phyloP scores from a whole-genome alignment of 1,140 invertebrate genomes.

The Drosophila fuyamai region DNA sequence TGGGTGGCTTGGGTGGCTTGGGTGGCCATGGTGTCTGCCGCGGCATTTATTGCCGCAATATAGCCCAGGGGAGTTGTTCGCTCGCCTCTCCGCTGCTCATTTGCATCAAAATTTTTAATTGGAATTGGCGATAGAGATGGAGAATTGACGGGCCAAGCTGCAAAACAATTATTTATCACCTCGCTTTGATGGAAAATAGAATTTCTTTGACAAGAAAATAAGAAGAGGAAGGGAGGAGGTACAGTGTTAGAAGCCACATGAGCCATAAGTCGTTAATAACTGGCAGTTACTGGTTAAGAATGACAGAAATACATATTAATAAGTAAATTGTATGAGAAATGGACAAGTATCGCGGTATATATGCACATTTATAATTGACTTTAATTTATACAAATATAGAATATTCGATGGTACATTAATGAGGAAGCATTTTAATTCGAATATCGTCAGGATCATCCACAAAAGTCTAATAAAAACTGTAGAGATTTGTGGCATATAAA shows the following conservation, averaged over 20 bases:
- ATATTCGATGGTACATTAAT: no score
- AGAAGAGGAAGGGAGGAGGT: not conserved
- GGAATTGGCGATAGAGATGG: conserved; percentile 56
- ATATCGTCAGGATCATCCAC: no score
- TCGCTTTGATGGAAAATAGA: not conserved
- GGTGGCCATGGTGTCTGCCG: conserved; percentile 55
- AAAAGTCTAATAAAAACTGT: no score
- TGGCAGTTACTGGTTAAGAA: not conserved
- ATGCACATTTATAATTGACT: no score
- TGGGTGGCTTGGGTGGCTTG: conserved; percentile 17
- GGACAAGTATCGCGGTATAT: no score
- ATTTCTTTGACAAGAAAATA: not conserved
- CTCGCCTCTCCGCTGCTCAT: conserved; percentile 70
- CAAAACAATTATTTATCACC: conserved; percentile 37
- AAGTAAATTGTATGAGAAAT: no score
- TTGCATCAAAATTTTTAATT: conserved; percentile 82
- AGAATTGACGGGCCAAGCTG: conserved; percentile 15
- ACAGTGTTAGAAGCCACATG: not conserved
- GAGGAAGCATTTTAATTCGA: no score
- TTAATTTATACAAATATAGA: no score
- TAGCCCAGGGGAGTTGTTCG: conserved; percentile 59
- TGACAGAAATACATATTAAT: no score
- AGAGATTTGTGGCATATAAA: no score
- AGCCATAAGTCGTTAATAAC: no score
- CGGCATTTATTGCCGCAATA: conserved; percentile 75